A percentile compares a stretch with the other conserved stretches of the same genome.
phyloP scores from a whole-genome alignment of 2,888 invertebrate genomes.

The Oithona nana region DNA sequence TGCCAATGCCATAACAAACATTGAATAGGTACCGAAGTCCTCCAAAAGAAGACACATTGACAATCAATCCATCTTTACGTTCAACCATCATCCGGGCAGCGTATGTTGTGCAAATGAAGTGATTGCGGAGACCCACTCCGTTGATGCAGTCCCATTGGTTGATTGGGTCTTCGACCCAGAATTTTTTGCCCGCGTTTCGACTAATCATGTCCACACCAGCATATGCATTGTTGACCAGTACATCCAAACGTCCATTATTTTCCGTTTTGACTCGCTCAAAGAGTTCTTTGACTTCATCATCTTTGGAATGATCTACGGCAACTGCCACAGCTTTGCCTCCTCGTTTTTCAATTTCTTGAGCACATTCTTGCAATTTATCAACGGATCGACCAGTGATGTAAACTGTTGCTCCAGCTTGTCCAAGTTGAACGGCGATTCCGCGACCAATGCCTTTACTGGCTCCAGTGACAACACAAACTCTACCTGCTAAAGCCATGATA shows the following conservation, averaged over 20 bases:
- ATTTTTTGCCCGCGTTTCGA: background rate
- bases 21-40: constrained; percentile 11
- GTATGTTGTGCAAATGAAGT: constrained; percentile 15
- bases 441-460: constrained; percentile 71
- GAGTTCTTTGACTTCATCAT: background rate
- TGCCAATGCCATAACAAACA: constrained; percentile 14
- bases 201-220: constrained; percentile 10
- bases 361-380: background rate
- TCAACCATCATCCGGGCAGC: constrained; percentile 11
- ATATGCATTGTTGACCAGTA: constrained; percentile 15
- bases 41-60: constrained; percentile 10
- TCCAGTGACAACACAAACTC: constrained; percentile 45
- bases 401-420: constrained; percentile 12
- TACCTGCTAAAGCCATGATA: background rate
- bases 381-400: constrained; percentile 12
- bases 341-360: constrained; percentile 6
- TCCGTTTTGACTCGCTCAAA: constrained; percentile 5
- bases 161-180: background rate
- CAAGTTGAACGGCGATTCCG: constrained; percentile 49
- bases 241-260: constrained; percentile 11
- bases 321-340: constrained; percentile 1
- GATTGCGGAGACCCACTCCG: constrained; percentile 14
- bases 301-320: constrained; percentile 9
- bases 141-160: constrained; percentile 12
- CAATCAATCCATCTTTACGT: constrained; percentile 8